A percentile compares a stretch with the other conserved stretches of the same genome.
These are phyloP conservation scores for Octopus sinensis DNA, from an alignment of 1,140 invertebrate genomes.

Conservation along the genomic window DNA sequence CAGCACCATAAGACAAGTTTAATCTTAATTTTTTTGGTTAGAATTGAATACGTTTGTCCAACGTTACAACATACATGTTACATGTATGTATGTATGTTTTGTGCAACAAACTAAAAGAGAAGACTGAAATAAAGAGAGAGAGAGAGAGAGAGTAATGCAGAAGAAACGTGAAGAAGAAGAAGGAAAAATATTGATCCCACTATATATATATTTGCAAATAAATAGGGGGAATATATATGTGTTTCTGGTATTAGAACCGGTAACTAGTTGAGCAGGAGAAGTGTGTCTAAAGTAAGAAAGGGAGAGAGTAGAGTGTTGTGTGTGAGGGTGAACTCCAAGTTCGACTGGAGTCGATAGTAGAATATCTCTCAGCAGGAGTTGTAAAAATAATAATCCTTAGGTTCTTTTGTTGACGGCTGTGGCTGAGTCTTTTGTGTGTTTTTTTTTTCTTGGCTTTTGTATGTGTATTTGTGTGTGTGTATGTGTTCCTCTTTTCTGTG, in stretches of 20 bases:
- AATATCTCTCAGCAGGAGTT: no score
- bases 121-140: not conserved
- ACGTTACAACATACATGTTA: slow-evolving; percentile 29
- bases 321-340: not conserved
- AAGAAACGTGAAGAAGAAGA: not conserved
- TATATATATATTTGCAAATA: not conserved
- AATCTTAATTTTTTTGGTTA: not conserved
- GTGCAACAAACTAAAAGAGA: not conserved
- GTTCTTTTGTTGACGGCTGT: no score
- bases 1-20: no score
- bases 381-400: no score
- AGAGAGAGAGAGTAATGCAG: not conserved
- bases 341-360: no score
- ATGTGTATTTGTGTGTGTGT: no score
- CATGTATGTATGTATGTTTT: not conserved
- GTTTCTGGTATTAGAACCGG: not conserved
- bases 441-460: no score
- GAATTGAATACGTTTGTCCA: slow-evolving; percentile 38
- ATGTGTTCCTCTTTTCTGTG: no score
- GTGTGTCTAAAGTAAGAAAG: not conserved
- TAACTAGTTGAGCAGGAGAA: not conserved
- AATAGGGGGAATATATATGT: not conserved
- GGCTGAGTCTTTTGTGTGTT: no score
- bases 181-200: not conserved
- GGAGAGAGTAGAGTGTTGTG: not conserved